phyloP scores from a whole-genome alignment of 2,113 vertebrate species.

The Istiophorus platypterus region DNA sequence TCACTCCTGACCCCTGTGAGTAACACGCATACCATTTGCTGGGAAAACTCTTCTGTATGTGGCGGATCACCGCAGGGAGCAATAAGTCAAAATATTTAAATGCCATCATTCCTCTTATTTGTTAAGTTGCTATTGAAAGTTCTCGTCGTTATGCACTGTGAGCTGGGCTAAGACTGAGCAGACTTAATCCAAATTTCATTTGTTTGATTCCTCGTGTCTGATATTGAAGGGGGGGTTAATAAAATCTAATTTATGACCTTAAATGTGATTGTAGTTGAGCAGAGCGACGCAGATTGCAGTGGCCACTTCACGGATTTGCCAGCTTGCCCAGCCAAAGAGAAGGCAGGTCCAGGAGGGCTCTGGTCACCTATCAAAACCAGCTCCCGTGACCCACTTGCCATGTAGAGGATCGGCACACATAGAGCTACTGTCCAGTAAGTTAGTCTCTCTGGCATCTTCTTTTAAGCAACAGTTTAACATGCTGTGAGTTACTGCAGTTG shows the following conservation, averaged over 20 bases:
- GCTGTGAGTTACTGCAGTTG: too few species aligned
- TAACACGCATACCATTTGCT: slow-evolving; percentile 18
- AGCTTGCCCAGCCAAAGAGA: slow-evolving; percentile 75
- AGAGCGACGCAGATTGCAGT: slow-evolving; percentile 53
- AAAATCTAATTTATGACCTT: neutral
- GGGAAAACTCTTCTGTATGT: neutral
- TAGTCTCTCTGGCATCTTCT: neutral
- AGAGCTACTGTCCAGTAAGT: slow-evolving; percentile 74
- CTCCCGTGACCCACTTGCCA: neutral
- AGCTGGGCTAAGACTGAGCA: neutral
- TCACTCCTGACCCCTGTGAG: slow-evolving; percentile 68
- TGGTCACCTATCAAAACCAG: slow-evolving; percentile 9
- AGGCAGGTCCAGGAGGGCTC: neutral
- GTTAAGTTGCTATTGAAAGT: neutral
- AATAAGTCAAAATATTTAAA: neutral
- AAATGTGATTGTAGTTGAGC: slow-evolving; percentile 60
- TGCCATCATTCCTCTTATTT: neutral
- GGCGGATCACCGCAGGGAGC: neutral
- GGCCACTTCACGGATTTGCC: slow-evolving; percentile 64
- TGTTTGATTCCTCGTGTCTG: neutral
- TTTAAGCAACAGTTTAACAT: neutral
- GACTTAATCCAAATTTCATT: neutral
- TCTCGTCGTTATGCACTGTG: neutral
- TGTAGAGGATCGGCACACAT: slow-evolving; percentile 68
- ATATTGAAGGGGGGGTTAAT: too few species aligned